These are phyloP conservation scores for Muschampia plurimacula DNA, from an alignment of 2,888 invertebrate genomes.

Conservation along the genomic window DNA sequence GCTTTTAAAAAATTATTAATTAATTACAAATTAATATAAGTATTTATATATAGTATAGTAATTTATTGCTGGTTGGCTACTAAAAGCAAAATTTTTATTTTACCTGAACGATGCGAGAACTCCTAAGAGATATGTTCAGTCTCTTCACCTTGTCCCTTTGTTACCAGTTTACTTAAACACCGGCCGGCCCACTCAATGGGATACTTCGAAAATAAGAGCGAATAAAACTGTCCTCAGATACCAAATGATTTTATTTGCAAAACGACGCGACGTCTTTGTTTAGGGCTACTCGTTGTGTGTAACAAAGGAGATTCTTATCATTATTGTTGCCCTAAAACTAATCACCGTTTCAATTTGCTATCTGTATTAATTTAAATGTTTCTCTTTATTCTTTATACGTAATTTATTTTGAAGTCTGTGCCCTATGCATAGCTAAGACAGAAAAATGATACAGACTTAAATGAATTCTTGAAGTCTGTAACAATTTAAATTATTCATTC, in stretches of 20 bases:
- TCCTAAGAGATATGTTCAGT: conserved; percentile 18
- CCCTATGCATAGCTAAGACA: too few species aligned
- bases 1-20: too few species aligned
- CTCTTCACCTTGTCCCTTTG: conserved; percentile 23
- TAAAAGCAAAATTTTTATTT: conserved; percentile 29
- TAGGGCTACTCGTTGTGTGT: not conserved
- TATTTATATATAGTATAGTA: too few species aligned
- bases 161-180: conserved; percentile 26
- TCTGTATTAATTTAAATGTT: not conserved
- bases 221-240: conserved; percentile 13
- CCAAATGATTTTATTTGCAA: conserved; percentile 24
- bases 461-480: too few species aligned
- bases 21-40: too few species aligned
- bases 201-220: conserved; percentile 25
- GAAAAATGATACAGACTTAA: too few species aligned
- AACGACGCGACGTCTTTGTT: conserved; percentile 16
- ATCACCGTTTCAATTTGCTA: conserved; percentile 12
- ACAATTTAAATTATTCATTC: too few species aligned
- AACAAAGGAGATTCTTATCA: conserved; percentile 19
- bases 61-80: too few species aligned
- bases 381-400: too few species aligned
- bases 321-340: conserved; percentile 1
- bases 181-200: conserved; percentile 23
- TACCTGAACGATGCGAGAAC: conserved; percentile 13
- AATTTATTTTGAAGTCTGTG: too few species aligned